Base-by-base conservation (phyloP, 2,113 vertebrate genomes). In the rabbit (Oryctolagus cuniculus) region DNA sequence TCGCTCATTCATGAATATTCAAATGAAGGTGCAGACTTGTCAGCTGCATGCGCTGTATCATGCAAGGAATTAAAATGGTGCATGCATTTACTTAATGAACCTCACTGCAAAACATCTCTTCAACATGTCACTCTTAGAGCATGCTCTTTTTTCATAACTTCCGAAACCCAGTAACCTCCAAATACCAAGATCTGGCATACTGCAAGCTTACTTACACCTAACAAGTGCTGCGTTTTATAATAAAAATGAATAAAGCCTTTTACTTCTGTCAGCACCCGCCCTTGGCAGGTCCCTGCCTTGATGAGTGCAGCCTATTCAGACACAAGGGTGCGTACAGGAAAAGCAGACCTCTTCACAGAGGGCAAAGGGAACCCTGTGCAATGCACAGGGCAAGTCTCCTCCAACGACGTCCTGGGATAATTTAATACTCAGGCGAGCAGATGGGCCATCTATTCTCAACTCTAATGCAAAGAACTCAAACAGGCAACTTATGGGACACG, bases 401-500 rank as follows among this genome's bases (percentile, higher is more conserved):
- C 90, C 87, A 10, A 61, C 36, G 90, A 89, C 89, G 51, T 77
- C 85, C 87, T 81, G 69, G 31, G 87, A 77, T 63, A 93, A 97
- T 79, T 95, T 90, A 93, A 92, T 88, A 95, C 81, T 78, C 49
- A 90, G 6, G 38, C 31, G 51, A 85, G 27, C 73, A 94, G 78
- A 96, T 79, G 73, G 88, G 66, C 63, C 58, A 90, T 93, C 95
- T 95, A 64, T 81, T 93, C 69, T 53, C 79, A 95, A 90, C 34
- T 69, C 84, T 94, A 90, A 97, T 96, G 96, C 90, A 90, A 94
- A 95, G 89, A 74, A 83, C 17, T 89, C 78, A 67, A 89, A 93
- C 4, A 94, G 81, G 87, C 84, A 96, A 74, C 87, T 78, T 85
- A 29, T 44, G 22, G 92, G 87, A 95, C 72, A 87, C 92, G 31